phyloP scores from a whole-genome alignment of 2,113 vertebrate species.

The Cavia porcellus region DNA sequence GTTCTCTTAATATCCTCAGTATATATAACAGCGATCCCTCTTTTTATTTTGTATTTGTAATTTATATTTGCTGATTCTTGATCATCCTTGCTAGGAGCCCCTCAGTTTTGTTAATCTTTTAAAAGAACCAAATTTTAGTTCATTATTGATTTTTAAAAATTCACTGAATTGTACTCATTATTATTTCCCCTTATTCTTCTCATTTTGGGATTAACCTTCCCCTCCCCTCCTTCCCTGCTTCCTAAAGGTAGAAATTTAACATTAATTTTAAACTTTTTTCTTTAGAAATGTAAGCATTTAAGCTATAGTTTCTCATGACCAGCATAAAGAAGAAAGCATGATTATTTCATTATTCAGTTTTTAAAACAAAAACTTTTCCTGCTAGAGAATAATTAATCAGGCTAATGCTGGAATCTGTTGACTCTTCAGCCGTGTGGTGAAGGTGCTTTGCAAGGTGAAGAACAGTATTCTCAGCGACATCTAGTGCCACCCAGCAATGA shows the following conservation, averaged over 20 bases:
- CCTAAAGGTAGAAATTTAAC: constrained; percentile 29
- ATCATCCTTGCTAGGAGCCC: background rate
- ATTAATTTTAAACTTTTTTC: constrained; percentile 35
- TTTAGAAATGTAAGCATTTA: constrained; percentile 21
- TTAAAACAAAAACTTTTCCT: background rate
- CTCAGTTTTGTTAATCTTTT: constrained; percentile 2
- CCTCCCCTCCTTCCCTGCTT: background rate
- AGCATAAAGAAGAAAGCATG: constrained; percentile 34
- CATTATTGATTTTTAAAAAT: constrained; percentile 34
- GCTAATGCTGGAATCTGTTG: background rate
- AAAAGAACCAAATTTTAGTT: constrained; percentile 50
- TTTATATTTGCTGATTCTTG: constrained; percentile 19
- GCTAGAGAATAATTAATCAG: constrained; percentile 15
- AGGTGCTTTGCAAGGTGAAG: background rate
- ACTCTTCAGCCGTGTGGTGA: background rate
- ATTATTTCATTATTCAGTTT: constrained; percentile 12
- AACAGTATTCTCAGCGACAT: background rate
- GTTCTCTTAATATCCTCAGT: background rate
- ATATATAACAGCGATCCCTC: background rate
- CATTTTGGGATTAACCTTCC: background rate
- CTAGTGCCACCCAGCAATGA: background rate
- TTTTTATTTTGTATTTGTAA: background rate
- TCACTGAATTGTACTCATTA: background rate
- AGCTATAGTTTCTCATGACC: background rate
- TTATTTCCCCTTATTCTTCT: background rate